Conservation (phyloP, 2,888 invertebrate genomes). For the Pseudococcus longispinus region DNA sequence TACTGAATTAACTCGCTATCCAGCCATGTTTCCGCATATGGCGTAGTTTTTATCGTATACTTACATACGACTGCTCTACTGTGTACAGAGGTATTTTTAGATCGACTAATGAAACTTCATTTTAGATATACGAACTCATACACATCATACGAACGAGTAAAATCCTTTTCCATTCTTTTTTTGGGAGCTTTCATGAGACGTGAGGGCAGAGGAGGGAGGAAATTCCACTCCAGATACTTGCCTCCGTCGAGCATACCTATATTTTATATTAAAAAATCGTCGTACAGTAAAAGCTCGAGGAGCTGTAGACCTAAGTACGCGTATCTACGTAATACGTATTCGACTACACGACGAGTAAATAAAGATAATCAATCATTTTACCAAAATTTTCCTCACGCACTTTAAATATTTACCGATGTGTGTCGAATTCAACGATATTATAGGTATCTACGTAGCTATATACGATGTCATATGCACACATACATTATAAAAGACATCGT, state of each 20-base stretch:
- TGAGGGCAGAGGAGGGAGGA: neutral
- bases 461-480: neutral
- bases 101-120: neutral
- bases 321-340: neutral
- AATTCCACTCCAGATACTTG: neutral
- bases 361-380: conserved; percentile 22
- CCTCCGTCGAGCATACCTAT: neutral
- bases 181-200: neutral
- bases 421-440: neutral
- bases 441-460: neutral
- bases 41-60: neutral
- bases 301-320: neutral
- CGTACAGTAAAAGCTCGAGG: neutral
- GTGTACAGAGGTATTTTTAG: neutral
- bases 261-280: neutral
- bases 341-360: neutral
- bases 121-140: no score
- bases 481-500: neutral
- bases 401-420: conserved; percentile 22
- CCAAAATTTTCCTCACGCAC: neutral
- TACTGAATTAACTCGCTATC: neutral
- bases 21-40: neutral
- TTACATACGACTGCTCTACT: neutral
- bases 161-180: neutral
- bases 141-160: neutral